Percentiles rank a stretch among this genome's conserved stretches.
Conservation (phyloP, 2,113 vertebrate species). For the Regulus satrapa region DNA sequence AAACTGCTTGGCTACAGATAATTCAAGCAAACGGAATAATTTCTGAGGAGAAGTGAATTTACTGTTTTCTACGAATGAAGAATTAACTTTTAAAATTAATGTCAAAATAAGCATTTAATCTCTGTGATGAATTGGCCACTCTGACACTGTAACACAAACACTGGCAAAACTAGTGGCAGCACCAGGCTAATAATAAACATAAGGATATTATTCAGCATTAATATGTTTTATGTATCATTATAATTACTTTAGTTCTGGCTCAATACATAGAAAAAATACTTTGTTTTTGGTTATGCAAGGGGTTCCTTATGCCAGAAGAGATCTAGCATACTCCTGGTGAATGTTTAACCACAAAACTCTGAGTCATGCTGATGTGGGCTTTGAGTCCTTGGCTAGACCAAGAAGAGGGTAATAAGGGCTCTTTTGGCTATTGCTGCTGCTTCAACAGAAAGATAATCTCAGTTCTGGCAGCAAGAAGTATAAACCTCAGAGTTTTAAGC, state of each 20-base stretch:
- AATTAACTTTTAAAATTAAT: neutral
- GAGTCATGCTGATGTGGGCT: neutral
- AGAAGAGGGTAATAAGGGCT: neutral
- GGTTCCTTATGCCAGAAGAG: neutral
- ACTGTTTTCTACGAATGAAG: neutral
- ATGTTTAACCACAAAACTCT: neutral
- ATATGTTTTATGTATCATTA: neutral
- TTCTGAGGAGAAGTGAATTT: neutral
- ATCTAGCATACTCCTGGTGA: neutral
- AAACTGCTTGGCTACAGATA: neutral
- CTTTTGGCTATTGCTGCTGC: neutral
- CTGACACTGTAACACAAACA: neutral
- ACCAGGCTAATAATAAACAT: neutral
- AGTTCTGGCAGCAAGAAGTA: neutral
- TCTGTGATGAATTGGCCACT: neutral
- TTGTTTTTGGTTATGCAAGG: neutral
- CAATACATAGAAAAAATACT: neutral
- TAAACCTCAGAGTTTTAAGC: neutral
- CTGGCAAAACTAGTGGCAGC: neutral
- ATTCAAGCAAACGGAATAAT: neutral
- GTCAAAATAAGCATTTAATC: constrained; percentile 16
- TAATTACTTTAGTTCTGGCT: neutral
- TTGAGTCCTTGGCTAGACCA: neutral
- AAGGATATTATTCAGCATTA: neutral
- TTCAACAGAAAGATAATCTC: neutral